phyloP scores from a whole-genome alignment of 1,140 invertebrate species.

The Asobara japonica region DNA sequence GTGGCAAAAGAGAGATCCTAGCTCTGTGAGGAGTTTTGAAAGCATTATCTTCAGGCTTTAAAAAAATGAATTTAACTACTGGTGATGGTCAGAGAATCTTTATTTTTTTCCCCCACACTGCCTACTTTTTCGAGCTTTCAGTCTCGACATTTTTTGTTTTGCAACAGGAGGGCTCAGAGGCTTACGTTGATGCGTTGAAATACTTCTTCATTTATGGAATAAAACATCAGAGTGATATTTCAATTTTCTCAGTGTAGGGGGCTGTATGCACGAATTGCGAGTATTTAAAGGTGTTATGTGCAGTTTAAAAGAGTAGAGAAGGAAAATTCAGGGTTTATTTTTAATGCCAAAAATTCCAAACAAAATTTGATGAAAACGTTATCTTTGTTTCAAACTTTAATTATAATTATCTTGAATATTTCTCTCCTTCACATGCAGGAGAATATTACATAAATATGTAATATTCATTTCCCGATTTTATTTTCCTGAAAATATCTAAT shows the following conservation, averaged over 20 bases:
- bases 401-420: too few relatives aligned
- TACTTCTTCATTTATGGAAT: neutral
- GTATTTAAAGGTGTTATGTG: too few relatives aligned
- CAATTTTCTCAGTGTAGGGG: neutral
- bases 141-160: neutral
- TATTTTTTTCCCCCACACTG: neutral
- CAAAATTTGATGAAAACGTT: too few relatives aligned
- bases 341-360: too few relatives aligned
- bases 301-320: too few relatives aligned
- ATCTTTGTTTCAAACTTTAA: too few relatives aligned
- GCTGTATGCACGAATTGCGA: neutral
- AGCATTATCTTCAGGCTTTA: constrained; percentile 5
- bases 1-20: neutral
- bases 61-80: neutral
- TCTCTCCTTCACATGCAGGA: too few relatives aligned
- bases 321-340: too few relatives aligned
- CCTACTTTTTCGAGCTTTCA: neutral
- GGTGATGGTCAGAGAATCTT: neutral
- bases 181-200: neutral
- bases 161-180: neutral
- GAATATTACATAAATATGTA: too few relatives aligned
- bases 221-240: neutral
- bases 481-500: too few relatives aligned
- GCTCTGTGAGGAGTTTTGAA: neutral
- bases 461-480: too few relatives aligned